A percentile compares a stretch with the other conserved stretches of the same genome.
Conservation (phyloP, 2,797 vertebrate genomes). For the Oreortyx pictus region DNA sequence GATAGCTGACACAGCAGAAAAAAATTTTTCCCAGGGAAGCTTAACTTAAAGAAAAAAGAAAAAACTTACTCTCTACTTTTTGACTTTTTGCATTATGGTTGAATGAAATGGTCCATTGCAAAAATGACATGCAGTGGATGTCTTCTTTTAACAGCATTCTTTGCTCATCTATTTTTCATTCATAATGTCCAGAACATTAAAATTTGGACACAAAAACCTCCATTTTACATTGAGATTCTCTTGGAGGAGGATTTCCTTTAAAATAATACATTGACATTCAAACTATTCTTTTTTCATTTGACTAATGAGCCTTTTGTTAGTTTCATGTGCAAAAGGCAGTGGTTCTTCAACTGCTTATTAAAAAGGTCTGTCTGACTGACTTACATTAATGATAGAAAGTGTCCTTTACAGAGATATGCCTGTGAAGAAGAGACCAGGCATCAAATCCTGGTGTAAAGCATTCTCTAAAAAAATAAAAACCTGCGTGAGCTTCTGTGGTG, state of each 20-base stretch:
- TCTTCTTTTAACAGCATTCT: slow-evolving; percentile 51
- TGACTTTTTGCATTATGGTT: not conserved
- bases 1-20: not conserved
- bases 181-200: slow-evolving; percentile 3
- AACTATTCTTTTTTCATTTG: slow-evolving; percentile 60
- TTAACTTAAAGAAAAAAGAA: not conserved
- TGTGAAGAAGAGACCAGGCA: slow-evolving; percentile 53
- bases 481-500: slow-evolving; percentile 20
- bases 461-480: slow-evolving; percentile 49
- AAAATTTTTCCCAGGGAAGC: not conserved
- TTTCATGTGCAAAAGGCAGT: slow-evolving; percentile 67
- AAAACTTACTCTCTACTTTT: not conserved
- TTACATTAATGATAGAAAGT: slow-evolving; percentile 59
- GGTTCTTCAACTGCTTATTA: slow-evolving; percentile 66
- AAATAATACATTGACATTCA: slow-evolving; percentile 65
- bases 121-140: slow-evolving; percentile 5
- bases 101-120: not conserved
- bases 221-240: slow-evolving; percentile 40
- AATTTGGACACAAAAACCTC: slow-evolving; percentile 46
- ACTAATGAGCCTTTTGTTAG: slow-evolving; percentile 72
- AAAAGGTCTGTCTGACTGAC: slow-evolving; percentile 67
- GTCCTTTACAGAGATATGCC: slow-evolving; percentile 61
- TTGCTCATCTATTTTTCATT: slow-evolving; percentile 58
- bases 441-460: slow-evolving; percentile 60
- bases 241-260: slow-evolving; percentile 42